A percentile compares a stretch with the other conserved stretches of the same genome.
Evolutionary conservation across 2,113 vertebrate genomes (phyloP).

Genomic region (Callithrix jacchus): DNA sequence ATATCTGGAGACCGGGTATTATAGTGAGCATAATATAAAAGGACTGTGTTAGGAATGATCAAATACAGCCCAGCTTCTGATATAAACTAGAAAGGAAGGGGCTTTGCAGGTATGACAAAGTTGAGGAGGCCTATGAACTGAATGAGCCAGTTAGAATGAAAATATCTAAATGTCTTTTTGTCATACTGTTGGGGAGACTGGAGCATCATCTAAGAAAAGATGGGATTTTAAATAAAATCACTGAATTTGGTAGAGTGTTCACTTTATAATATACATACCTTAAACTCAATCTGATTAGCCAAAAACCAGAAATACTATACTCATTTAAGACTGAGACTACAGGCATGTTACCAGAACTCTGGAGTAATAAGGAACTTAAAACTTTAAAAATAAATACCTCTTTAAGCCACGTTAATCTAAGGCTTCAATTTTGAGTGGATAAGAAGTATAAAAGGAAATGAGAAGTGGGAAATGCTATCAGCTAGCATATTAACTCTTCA

Average conservation of each 20-base stretch:
- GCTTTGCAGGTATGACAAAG: not conserved
- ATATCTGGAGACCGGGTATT: not conserved
- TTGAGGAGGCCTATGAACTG: not conserved
- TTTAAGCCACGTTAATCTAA: constrained; percentile 17
- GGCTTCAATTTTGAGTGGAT: not conserved
- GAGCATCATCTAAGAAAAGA: not conserved
- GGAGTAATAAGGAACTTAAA: constrained; percentile 31
- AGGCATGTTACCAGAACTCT: not conserved
- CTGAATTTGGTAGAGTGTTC: not conserved
- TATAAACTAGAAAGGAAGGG: constrained; percentile 2
- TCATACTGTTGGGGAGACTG: not conserved
- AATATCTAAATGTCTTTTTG: not conserved
- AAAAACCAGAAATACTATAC: constrained; percentile 19
- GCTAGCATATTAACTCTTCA: not conserved
- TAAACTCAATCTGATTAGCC: not conserved
- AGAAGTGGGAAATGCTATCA: not conserved
- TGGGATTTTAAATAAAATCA: not conserved
- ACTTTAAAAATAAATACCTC: constrained; percentile 4
- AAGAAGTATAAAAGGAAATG: not conserved
- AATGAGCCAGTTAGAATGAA: not conserved
- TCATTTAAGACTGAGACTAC: not conserved
- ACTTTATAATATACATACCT: not conserved
- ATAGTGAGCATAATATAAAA: not conserved
- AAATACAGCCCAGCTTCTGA: not conserved
- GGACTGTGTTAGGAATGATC: not conserved